A percentile compares a stretch with the other conserved stretches of the same genome.
Evolutionary conservation across 1,140 invertebrate species (phyloP).

Genomic region (Eufriesea mexicana): DNA sequence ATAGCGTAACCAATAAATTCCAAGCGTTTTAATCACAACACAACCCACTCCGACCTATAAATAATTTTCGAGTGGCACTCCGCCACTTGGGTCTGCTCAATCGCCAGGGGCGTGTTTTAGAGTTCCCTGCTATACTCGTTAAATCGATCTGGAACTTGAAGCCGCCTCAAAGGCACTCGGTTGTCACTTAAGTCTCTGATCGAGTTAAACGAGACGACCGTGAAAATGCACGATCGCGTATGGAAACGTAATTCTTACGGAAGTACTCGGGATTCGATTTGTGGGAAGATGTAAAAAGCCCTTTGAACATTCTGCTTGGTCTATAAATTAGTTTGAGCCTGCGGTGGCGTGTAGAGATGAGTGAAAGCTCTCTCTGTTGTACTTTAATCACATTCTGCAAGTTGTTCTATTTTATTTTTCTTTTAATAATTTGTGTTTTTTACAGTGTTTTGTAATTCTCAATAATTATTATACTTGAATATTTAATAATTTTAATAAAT

Average conservation of each 20-base stretch:
- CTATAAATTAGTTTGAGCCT: too few species aligned
- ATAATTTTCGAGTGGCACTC: conserved; percentile 14
- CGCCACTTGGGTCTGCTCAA: not conserved
- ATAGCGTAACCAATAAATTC: too few species aligned
- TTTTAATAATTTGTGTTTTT: too few species aligned
- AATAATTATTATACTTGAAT: too few species aligned
- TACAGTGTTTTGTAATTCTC: too few species aligned
- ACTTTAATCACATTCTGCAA: too few species aligned
- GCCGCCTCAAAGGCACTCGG: conserved; percentile 7
- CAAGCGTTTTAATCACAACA: too few species aligned
- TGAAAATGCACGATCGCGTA: not conserved
- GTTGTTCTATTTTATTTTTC: too few species aligned
- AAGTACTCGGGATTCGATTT: not conserved
- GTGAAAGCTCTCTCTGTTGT: too few species aligned
- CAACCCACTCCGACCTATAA: not conserved
- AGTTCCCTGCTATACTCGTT: not conserved
- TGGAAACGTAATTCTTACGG: not conserved
- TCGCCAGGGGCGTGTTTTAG: not conserved
- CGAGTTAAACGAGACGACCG: conserved; percentile 14
- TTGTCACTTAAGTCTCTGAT: conserved; percentile 13
- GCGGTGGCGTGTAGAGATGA: too few species aligned
- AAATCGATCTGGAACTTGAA: conserved; percentile 30
- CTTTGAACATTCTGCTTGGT: not conserved
- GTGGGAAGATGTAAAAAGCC: not conserved
- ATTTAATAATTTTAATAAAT: too few species aligned